Base-by-base conservation (phyloP, 1,140 invertebrate genomes). In the Plodia interpunctella region DNA sequence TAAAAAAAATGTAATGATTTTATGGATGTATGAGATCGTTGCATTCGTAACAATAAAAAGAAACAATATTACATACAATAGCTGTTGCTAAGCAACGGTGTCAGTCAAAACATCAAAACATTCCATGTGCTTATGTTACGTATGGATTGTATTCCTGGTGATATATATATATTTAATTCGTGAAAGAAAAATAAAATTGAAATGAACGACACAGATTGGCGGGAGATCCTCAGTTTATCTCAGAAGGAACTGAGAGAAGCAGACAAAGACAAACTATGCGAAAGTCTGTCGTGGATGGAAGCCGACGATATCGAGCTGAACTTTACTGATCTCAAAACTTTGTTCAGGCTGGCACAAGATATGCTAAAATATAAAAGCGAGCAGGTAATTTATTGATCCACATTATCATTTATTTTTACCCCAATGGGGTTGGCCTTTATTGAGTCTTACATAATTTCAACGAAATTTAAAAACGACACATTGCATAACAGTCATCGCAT, bases 351-450 rank as follows among this genome's bases (percentile, higher is more conserved):
- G 3, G 83, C 92, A 2, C 92, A 94, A 76, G 92, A 93, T 86
- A 91, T 94, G 65, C 74, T 94, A 30, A 92, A 92, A 73, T 92
- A 91, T 70, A 94, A 93, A 84, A 92, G 90, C 62, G 92, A 93
- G 80, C 92, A 94, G 90, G 93, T 94, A 84, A 56, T 32, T 32
- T 9, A n/a, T n/a, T n/a, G 4, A 32, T 32, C 63, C 85, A 89
- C n/a, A 30, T 19, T n/a, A 11, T 28, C 21, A 25, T n/a, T n/a
- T n/a, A n/a, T n/a, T n/a, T n/a, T n/a, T n/a, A n/a, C n/a, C n/a
- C n/a, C n/a, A n/a, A n/a, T n/a, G n/a, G n/a, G n/a, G n/a, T n/a
- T n/a, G n/a, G n/a, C n/a, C n/a, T n/a, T n/a, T n/a, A n/a, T n/a
- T n/a, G n/a, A n/a, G n/a, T n/a, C n/a, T n/a, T n/a, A n/a, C n/a